These are phyloP conservation scores for Anarhynchus alexandrinus DNA, from an alignment of 2,113 vertebrate species.

Conservation along the genomic window DNA sequence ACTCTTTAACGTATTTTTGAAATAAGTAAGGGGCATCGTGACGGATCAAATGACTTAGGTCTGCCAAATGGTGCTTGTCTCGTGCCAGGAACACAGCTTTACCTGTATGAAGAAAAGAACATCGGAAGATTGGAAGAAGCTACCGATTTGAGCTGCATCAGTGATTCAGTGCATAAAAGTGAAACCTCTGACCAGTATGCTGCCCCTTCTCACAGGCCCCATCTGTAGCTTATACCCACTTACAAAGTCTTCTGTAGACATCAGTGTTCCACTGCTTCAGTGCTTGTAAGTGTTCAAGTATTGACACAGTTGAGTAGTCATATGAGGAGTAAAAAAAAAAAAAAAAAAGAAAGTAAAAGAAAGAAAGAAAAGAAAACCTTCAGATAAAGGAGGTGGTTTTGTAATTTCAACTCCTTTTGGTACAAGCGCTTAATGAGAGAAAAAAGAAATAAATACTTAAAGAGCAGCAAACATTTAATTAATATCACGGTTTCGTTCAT, in stretches of 20 bases:
- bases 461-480: neutral
- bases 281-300: neutral
- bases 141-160: neutral
- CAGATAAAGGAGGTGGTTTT: neutral
- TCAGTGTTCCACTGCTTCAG: neutral
- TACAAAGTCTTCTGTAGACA: neutral
- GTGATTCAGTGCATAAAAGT: neutral
- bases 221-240: neutral
- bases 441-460: neutral
- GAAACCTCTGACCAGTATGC: neutral
- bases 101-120: constrained; percentile 56
- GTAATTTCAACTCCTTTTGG: neutral
- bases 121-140: neutral
- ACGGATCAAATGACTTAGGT: constrained; percentile 81
- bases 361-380: neutral
- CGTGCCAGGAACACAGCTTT: constrained; percentile 84
- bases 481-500: neutral
- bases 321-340: neutral
- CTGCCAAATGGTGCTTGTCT: constrained; percentile 83
- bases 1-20: constrained; percentile 82
- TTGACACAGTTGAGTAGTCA: neutral
- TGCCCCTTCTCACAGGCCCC: neutral
- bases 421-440: neutral
- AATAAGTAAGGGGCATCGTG: constrained; percentile 83
- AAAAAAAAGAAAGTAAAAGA: neutral